phyloP scores from a whole-genome alignment of 2,888 invertebrate species.

The Ligdia adustata region DNA sequence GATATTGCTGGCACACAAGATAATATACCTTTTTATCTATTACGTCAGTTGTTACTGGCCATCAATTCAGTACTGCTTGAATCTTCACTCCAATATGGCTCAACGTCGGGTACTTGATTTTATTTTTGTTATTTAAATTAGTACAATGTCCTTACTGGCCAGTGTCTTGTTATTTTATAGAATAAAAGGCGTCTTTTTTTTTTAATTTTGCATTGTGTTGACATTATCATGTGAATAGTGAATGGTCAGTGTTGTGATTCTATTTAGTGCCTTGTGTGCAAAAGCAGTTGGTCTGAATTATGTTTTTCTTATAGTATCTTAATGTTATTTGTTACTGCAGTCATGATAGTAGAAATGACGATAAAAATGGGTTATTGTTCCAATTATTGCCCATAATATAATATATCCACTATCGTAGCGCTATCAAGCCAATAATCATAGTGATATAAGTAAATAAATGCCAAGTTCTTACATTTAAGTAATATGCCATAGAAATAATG shows the following conservation, averaged over 20 bases:
- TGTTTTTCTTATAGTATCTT: neutral
- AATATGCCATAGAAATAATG: no score
- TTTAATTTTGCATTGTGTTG: conserved; percentile 12
- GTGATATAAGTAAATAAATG: no score
- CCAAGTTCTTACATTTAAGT: no score
- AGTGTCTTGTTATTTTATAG: no score
- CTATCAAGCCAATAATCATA: no score
- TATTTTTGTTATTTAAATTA: conserved; percentile 31
- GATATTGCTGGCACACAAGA: conserved; percentile 60
- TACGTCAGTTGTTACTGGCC: conserved; percentile 61
- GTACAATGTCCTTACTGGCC: conserved; percentile 18
- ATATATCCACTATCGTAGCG: no score
- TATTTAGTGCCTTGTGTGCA: conserved; percentile 19
- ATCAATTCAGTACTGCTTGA: conserved; percentile 69
- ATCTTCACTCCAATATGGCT: conserved; percentile 71
- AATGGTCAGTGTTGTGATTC: conserved; percentile 18
- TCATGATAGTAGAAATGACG: no score
- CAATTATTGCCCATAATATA: no score
- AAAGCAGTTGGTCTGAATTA: conserved; percentile 20
- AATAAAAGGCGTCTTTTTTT: no score
- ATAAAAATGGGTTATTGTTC: no score
- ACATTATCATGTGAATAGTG: conserved; percentile 24
- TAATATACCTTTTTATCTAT: conserved; percentile 70
- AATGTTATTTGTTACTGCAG: neutral
- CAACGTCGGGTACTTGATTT: conserved; percentile 67